Percentiles rank a stretch among this genome's conserved stretches.
These are phyloP conservation scores for Xestia c-nigrum DNA, from an alignment of 2,888 invertebrate species.

Conservation along the genomic window DNA sequence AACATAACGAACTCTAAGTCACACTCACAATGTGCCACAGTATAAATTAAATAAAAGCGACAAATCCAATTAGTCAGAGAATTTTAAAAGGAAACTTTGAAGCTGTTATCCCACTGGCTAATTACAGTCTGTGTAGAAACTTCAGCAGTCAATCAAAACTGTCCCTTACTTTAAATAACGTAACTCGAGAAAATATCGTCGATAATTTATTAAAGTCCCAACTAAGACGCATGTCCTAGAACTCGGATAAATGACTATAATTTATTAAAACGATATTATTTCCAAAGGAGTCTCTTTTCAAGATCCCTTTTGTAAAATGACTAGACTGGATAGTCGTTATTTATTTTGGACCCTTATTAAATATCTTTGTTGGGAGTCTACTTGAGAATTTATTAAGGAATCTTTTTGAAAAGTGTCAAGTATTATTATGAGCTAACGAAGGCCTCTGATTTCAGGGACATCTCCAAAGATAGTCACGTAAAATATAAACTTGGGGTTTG, in stretches of 20 bases:
- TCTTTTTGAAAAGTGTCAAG: conserved; percentile 67
- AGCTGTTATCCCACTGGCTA: conserved; percentile 48
- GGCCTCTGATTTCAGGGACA: conserved; percentile 56
- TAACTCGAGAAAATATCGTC: conserved; percentile 76
- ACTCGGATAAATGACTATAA: conserved; percentile 79
- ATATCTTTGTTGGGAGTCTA: conserved; percentile 71
- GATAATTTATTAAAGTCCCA: conserved; percentile 78
- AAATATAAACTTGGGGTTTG: conserved; percentile 50
- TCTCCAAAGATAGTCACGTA: conserved; percentile 50
- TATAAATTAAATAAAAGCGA: conserved; percentile 35
- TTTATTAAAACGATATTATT: conserved; percentile 84
- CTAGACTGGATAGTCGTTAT: conserved; percentile 77
- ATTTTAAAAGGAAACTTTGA: conserved; percentile 43
- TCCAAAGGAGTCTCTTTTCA: conserved; percentile 77
- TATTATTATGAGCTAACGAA: conserved; percentile 57
- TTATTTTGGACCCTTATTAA: conserved; percentile 82
- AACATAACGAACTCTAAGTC: conserved; percentile 14
- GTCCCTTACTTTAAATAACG: conserved; percentile 67
- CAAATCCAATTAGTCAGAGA: conserved; percentile 37
- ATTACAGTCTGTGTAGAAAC: conserved; percentile 57
- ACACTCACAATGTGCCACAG: neutral
- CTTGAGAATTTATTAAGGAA: conserved; percentile 70
- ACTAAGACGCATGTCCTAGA: conserved; percentile 72
- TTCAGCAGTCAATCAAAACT: conserved; percentile 69
- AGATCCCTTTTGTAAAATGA: conserved; percentile 79